Conservation (phyloP, 2,888 invertebrate species). For the Nephrotoma flavescens region DNA sequence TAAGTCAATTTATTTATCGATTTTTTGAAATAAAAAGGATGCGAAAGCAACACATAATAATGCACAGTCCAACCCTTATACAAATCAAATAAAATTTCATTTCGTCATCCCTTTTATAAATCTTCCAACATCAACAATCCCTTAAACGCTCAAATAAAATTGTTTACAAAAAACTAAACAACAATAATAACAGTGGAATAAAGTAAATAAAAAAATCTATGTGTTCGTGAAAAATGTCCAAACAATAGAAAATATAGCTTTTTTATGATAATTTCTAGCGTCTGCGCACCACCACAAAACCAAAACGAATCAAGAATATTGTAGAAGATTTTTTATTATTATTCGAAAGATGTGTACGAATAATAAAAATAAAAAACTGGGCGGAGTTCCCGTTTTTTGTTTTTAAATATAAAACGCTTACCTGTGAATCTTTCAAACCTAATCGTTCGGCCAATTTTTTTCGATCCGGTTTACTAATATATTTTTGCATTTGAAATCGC, state of each 20-base stretch:
- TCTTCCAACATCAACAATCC: neutral
- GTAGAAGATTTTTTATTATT: neutral
- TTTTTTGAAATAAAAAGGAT: too few relatives aligned
- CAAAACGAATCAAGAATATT: neutral
- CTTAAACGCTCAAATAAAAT: neutral
- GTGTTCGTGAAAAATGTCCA: neutral
- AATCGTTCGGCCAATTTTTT: conserved; percentile 93
- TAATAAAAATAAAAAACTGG: neutral
- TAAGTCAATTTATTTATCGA: too few relatives aligned
- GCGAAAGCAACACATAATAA: too few relatives aligned
- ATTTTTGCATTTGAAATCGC: conserved; percentile 92
- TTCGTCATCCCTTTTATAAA: too few relatives aligned
- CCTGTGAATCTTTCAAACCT: conserved; percentile 95
- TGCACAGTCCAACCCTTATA: too few relatives aligned
- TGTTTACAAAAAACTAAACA: neutral
- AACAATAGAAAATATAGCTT: neutral
- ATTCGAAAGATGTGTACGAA: neutral
- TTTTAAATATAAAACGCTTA: conserved; percentile 29
- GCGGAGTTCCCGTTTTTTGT: neutral
- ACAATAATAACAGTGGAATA: neutral
- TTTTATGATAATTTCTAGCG: conserved; percentile 12
- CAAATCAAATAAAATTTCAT: too few relatives aligned
- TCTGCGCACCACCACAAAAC: conserved; percentile 20
- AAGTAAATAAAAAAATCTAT: neutral
- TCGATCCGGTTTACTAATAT: conserved; percentile 96